Evolutionary conservation across 2,797 vertebrate genomes (phyloP).

Genomic region (Huso huso): DNA sequence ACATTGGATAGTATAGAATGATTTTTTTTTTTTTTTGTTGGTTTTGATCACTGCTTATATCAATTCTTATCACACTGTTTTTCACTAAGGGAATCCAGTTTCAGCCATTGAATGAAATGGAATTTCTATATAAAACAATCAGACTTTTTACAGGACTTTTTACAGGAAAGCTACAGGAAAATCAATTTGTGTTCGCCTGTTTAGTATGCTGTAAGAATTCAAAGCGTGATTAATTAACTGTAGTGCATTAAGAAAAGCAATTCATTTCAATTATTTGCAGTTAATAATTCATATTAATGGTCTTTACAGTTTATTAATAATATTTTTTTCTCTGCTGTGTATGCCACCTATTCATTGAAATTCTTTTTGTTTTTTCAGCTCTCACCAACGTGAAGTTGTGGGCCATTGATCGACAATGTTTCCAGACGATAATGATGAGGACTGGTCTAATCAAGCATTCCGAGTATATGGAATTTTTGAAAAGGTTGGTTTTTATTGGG

Average conservation of each 20-base stretch:
- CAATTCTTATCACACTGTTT: too few species aligned
- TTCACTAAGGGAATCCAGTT: too few species aligned
- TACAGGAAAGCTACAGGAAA: constrained; percentile 1
- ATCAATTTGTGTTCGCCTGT: constrained; percentile 6
- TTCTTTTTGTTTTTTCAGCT: constrained; percentile 50
- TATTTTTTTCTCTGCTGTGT: constrained; percentile 20
- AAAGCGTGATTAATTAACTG: too few species aligned
- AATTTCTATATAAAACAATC: too few species aligned
- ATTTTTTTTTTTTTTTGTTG: too few species aligned
- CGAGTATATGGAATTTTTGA: constrained; percentile 94
- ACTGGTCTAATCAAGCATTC: constrained; percentile 94
- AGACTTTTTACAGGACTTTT: neutral
- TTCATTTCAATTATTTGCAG: neutral
- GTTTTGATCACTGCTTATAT: too few species aligned
- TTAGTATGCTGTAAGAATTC: constrained; percentile 1
- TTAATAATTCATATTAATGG: neutral
- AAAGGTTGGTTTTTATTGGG: constrained; percentile 63
- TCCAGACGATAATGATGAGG: constrained; percentile 97
- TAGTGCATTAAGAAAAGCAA: too few species aligned
- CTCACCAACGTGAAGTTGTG: constrained; percentile 87
- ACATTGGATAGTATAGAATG: too few species aligned
- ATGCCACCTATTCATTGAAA: too few species aligned
- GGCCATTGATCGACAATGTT: constrained; percentile 94
- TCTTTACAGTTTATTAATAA: neutral
- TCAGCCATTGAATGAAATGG: too few species aligned